phyloP scores from a whole-genome alignment of 2,888 invertebrate genomes.

The Disparrhopalites patrizii region DNA sequence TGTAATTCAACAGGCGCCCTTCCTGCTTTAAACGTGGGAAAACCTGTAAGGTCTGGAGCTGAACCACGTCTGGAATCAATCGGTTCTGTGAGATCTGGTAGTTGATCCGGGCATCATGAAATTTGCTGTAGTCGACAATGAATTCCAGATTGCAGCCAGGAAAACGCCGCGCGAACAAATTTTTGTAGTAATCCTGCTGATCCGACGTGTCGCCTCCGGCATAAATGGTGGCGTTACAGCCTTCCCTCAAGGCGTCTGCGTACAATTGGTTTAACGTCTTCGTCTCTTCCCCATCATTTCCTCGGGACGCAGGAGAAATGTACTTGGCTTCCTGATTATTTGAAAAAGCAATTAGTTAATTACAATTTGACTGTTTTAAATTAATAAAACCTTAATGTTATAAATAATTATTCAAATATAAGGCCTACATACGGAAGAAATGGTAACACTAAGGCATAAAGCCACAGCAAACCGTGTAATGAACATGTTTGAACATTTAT shows the following conservation, averaged over 20 bases:
- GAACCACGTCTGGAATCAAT: slow-evolving; percentile 20
- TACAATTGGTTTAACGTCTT: slow-evolving; percentile 6
- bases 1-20: slow-evolving; percentile 20
- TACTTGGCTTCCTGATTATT: neutral
- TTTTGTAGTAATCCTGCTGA: slow-evolving; percentile 12
- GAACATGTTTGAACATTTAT: too few relatives aligned
- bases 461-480: too few relatives aligned
- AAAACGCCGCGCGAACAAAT: slow-evolving; percentile 2
- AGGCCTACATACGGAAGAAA: too few relatives aligned
- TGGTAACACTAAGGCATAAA: too few relatives aligned
- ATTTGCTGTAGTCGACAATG: slow-evolving; percentile 24
- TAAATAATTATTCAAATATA: too few relatives aligned
- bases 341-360: too few relatives aligned
- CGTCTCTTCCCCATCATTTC: neutral
- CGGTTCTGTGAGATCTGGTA: slow-evolving; percentile 8
- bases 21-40: slow-evolving; percentile 20
- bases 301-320: neutral
- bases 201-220: slow-evolving; percentile 20
- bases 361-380: too few relatives aligned
- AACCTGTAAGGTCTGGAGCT: slow-evolving; percentile 23
- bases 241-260: neutral
- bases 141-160: slow-evolving; percentile 6
- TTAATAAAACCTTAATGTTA: too few relatives aligned
- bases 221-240: slow-evolving; percentile 17
- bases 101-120: slow-evolving; percentile 22